Base-by-base conservation (phyloP, 2,888 invertebrate genomes). In the Hybos culiciformis region DNA sequence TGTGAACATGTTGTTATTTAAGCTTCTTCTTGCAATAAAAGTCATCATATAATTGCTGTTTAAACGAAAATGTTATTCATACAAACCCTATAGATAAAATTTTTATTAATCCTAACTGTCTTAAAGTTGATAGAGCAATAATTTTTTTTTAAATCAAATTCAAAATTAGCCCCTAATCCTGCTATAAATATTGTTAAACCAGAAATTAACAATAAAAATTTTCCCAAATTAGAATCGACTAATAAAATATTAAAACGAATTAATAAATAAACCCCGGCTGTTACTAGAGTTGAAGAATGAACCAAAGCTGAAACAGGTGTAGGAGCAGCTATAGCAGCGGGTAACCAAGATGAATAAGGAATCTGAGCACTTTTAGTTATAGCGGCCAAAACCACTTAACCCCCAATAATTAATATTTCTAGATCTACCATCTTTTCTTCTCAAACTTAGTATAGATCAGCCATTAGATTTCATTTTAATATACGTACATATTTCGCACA, bases 281-380 rank as follows among this genome's bases (percentile, higher is more conserved):
- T 83, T 0, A 84, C 83, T 60, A 84, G 71, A 49, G 83, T 83
- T 5, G 81, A 83, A 49, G 83, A 83, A 72, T 83, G 81, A 51
- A 79, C 81, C 66, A 83, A 72, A 46, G 80, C 73, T n/a, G 80
- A 80, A 43, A 83, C 56, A 37, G 82, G 82, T 0, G 82, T 83
- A 26, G 32, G 83, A 36, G 82, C 83, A 0, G 80, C 78, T 63
- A 83, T 83, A 34, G 82, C 82, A 1, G 76, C 77, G 0, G 83
- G 83, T 39, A 83, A 63, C 54, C 83, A 84, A 37, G 79, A 73
- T 48, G 79, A 80, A 77, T 84, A 85, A 37, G 83, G 83, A 71
- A 83, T 75, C 21, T 41, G 32, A 18, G 34, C 34, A 39, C n/a
- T 19, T n/a, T 34, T 33, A 83, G 82, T 82, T 68, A 81, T 74